Percentiles rank a stretch among this genome's conserved stretches.
phyloP scores from a whole-genome alignment of 1,140 invertebrate species.

The Popillia japonica region DNA sequence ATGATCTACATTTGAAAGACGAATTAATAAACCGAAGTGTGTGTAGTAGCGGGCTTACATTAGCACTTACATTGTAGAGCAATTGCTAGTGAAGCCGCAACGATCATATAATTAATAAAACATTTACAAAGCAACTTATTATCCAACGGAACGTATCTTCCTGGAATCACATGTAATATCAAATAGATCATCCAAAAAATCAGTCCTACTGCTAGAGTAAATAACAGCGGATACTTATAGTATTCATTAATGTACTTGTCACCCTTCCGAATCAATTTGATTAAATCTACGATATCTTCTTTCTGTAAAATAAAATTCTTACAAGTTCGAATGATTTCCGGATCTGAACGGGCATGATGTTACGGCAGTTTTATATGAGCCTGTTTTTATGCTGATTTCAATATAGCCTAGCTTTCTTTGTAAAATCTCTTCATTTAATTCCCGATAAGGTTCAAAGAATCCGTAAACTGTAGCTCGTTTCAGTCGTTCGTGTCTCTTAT shows the following conservation, averaged over 20 bases:
- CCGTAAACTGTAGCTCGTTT: neutral
- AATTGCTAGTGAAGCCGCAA: neutral
- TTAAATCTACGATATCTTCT: slow-evolving; percentile 44
- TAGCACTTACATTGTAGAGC: slow-evolving; percentile 21
- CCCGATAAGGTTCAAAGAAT: neutral
- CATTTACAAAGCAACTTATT: neutral
- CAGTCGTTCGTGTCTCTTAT: neutral
- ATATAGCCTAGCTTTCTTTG: neutral
- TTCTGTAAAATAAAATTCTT: slow-evolving; percentile 42
- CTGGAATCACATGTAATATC: slow-evolving; percentile 39
- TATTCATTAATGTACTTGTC: slow-evolving; percentile 55
- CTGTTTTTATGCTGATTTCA: neutral
- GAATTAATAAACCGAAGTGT: no score
- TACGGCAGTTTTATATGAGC: slow-evolving; percentile 18
- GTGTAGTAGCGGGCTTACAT: no score
- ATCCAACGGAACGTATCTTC: neutral
- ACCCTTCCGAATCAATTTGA: slow-evolving; percentile 47
- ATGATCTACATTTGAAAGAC: slow-evolving; percentile 9
- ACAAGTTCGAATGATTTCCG: slow-evolving; percentile 15
- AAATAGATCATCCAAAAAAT: slow-evolving; percentile 53
- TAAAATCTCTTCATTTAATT: neutral
- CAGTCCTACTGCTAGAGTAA: slow-evolving; percentile 50
- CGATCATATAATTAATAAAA: slow-evolving; percentile 10
- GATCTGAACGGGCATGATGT: neutral
- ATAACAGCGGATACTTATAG: slow-evolving; percentile 47